Base-by-base conservation (phyloP, 1,140 invertebrate genomes). In the Drosophila neocordata region DNA sequence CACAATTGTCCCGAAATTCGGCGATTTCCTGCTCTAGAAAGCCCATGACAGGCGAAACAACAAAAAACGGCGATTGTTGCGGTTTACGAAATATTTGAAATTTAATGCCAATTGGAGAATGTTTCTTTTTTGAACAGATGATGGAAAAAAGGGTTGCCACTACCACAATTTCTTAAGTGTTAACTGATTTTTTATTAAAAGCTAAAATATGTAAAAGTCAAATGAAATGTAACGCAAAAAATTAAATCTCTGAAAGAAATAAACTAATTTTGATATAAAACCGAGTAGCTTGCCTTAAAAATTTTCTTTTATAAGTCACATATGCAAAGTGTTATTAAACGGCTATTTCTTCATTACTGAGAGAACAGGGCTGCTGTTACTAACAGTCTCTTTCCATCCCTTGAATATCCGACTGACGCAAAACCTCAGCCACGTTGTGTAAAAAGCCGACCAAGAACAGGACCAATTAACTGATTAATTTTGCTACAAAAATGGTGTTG, bases 401-500 rank as follows among this genome's bases (percentile, higher is more conserved):
- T 71, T n/a, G 6, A 20, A 11, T 41, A 38, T 13, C 18, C 18
- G 63, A 52, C 58, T 72, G 61, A 75, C 59, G 64, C 72, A 75
- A 72, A 56, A 35, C 3, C 18, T 22, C 51, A 75, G 83, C 83
- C 83, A 87, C 83, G 83, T 87, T 87, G 78, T 87, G 82, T 53
- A 53, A 74, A 85, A 76, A 59, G 63, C 71, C 68, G 74, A 71
- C 69, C 12, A 63, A 18, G 1, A 20, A 24, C 62, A 55, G 24
- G 55, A 55, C 13, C 41, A 52, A 55, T 57, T 69, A 61, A 70
- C 69, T 65, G 58, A 35, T 71, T 22, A 34, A 34, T 51, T 51
- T 55, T 18, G 4, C 51, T 38, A 22, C 60, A 48, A 81, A 69
- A 51, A 99, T 99, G 99, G 98, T 99, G 53, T 93, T 99, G n/a